Base-by-base conservation (phyloP, 1,140 invertebrate species). In the Hirudo medicinalis region DNA sequence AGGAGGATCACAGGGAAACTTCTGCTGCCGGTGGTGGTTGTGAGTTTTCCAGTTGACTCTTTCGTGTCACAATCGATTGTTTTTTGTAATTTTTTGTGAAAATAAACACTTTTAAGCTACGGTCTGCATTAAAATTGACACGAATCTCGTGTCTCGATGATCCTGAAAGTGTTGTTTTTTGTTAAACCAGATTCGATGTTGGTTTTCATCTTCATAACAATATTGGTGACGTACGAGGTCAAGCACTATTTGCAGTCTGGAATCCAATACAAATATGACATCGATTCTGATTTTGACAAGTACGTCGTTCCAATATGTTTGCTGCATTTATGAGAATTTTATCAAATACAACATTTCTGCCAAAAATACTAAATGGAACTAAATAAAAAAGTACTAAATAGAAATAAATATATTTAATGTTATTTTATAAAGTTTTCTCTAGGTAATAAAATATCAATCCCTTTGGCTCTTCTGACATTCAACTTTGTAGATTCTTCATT, bases 211-310 rank as follows among this genome's bases (percentile, higher is more conserved):
- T 80, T 92, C 43, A 92, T 95, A 69, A 75, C 87, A 53, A 89
- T 89, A 82, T 80, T 96, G 72, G 85, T 93, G 67, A 87, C 89
- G 76, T 88, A 88, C 53, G 92, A 97, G 85, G 85, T 91, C 54
- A 82, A 81, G n/a, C 92, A 92, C 78, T 95, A 90, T 78, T 82
- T 89, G 71, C 87, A 90, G 75, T 89, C 89, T 77, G 88, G 88
- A 79, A 86, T 93, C 71, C 84, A 88, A 57, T 95, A 93, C 82
- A 88, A 90, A 82, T 96, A 95, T 83, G 86, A 88, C 78, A 91
- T 92, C 19, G 93, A 96, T 78, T 88, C 87, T n/a, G 88, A 94
- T 72, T 86, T 90, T 79, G 87, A 93, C 79, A 77, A 77, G 81
- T 83, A 75, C 73, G 75, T 76, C 72, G 43, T 54, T 60, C 32